Evolutionary conservation across 2,888 invertebrate species (phyloP).

Genomic region (Xanthorhoe designata): DNA sequence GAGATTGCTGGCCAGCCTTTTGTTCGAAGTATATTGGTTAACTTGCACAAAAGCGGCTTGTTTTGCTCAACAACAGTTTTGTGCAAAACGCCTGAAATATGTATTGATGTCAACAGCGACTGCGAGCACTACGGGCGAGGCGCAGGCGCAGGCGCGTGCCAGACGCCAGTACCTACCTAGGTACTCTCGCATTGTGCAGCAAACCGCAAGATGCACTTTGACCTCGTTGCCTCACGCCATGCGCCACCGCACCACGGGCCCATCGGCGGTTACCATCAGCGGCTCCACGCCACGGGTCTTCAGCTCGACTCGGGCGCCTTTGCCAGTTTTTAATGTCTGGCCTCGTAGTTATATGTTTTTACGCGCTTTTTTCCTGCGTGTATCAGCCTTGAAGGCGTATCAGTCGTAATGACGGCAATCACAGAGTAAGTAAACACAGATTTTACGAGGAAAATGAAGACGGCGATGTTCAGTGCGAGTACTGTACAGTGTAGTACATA

Average conservation of each 20-base stretch:
- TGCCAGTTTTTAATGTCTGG: background rate
- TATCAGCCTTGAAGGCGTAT: conserved; percentile 4
- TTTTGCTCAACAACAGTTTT: conserved; percentile 9
- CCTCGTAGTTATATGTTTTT: conserved; percentile 12
- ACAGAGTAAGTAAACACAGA: too few species aligned
- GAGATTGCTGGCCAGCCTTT: background rate
- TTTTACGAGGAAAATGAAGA: conserved; percentile 16
- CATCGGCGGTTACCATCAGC: conserved; percentile 9
- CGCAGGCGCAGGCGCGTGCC: background rate
- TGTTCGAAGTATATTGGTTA: conserved; percentile 7
- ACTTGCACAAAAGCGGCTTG: conserved; percentile 7
- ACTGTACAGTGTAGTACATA: background rate
- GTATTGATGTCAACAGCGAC: conserved; percentile 11
- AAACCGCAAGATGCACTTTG: conserved; percentile 24
- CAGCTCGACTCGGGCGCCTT: background rate
- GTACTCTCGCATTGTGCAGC: conserved; percentile 16
- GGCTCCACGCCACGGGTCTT: background rate
- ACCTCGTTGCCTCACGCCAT: conserved; percentile 5
- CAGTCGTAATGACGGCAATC: conserved; percentile 7
- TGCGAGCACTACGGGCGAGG: background rate
- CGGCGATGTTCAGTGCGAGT: background rate
- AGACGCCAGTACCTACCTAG: background rate
- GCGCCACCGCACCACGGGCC: too few species aligned
- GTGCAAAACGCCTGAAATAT: conserved; percentile 26
- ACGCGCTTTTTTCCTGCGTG: conserved; percentile 11